Base-by-base conservation (phyloP, 2,888 invertebrate genomes). In the Lepeophtheirus nordmannii region DNA sequence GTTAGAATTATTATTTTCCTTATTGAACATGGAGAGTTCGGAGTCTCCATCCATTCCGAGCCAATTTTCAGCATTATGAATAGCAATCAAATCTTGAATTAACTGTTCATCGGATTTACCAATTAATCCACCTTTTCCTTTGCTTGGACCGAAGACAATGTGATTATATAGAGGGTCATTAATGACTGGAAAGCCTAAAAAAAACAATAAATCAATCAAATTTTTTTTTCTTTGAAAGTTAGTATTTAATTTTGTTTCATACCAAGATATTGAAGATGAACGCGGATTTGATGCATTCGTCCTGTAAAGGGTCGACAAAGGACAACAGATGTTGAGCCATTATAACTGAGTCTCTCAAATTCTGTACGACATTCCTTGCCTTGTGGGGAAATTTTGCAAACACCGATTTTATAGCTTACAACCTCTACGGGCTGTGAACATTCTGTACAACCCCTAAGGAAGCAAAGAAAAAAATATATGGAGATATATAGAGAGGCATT, bases 261-360 rank as follows among this genome's bases (percentile, higher is more conserved):
- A 90, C 92, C 97, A 73, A 98, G 81, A 77, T 88, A 98, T 78
- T 98, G 98, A 69, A 97, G 82, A 78, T 99, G 98, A 40, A 98
- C 93, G 70, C 98, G 82, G 71, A 98, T 98, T 79, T 98, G 98
- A 76, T 98, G 98, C 85, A 97, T 98, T 69, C 98, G 80, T 1
- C 98, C 98, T 1, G 97, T 97, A 74, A 87, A 85, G 1, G 97
- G 97, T 74, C 86, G 85, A 79, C 94, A 96, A 53, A 88, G 81
- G 10, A 97, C 92, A 37, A 96, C 88, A 73, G 94, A 94, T 0
- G 90, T 87, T 73, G 84, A 85, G 2, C 85, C 85, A 76, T 94
- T 90, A 78, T 81, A 91, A 41, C 89, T 89, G 65, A 97, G 78
- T 73, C 88, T 83, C 75, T 89, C 85, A 80, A 97, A 98, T 69